Evolutionary conservation across 1,140 invertebrate species (phyloP), one percentile per base, ranked within the genome.

Genomic region (Brachionus plicatilis): DNA sequence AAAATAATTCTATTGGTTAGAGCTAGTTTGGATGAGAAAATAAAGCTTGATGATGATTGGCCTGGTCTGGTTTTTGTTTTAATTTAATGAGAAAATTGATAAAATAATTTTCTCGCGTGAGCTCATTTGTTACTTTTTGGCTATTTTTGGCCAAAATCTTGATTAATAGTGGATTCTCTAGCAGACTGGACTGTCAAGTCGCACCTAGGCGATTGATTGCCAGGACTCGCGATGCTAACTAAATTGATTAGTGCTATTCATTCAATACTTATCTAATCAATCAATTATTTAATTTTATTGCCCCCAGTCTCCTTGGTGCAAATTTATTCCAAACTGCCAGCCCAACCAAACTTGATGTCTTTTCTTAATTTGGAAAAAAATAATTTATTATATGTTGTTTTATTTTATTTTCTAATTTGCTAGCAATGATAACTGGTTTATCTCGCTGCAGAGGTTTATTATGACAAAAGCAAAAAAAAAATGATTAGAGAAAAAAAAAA

Each of bases 261-360:
- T 72, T 76, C 41, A 76, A 76, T 76, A 76, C 72, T 76, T 76
- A 76, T 76, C 72, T 76, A 76, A 76, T 76, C 72, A 76, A 76
- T 75, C 70, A 75, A 75, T 76, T 76, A 50, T 50, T 76, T 37
- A 76, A 76, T 76, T 76, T 76, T 76, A 76, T 76, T 50, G 33
- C 41, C 72, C 72, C 72, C n/a, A 50, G 20, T 76, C 33, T 37
- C 72, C 47, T 76, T 27, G 5, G 24, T 76, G 72, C 43, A 47
- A 76, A 76, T 76, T 76, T 76, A 76, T 76, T 76, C 72, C 47
- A 76, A 37, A 37, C 33, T 37, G 6, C 33, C 33, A 6, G 5
- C 5, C 33, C 33, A 60, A 24, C 20, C 8, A 9, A 60, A 20
- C 24, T 1, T 24, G 24, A 1, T 5, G 27, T 29, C 20, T 72